phyloP scores from a whole-genome alignment of 2,113 vertebrate genomes.

The Isichthys henryi region DNA sequence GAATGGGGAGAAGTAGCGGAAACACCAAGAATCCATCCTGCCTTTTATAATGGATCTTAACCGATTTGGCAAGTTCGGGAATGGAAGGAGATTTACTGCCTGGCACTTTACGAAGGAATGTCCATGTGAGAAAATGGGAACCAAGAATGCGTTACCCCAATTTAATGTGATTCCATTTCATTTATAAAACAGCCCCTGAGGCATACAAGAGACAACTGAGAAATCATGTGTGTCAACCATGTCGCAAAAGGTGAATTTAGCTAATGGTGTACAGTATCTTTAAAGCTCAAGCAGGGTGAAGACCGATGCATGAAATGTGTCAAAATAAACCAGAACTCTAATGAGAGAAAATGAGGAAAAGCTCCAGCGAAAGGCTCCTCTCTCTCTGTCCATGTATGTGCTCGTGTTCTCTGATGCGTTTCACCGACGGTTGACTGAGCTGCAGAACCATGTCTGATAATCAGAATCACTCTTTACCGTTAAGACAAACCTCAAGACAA shows the following conservation, averaged over 20 bases:
- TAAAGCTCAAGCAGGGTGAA: background rate
- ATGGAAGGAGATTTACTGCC: background rate
- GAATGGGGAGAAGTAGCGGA: background rate
- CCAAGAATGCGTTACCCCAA: background rate
- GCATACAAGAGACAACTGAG: background rate
- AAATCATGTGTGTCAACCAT: background rate
- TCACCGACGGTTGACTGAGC: background rate
- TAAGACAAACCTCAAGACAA: background rate
- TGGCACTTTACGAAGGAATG: background rate
- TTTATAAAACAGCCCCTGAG: background rate
- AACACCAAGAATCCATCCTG: background rate
- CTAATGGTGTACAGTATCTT: background rate
- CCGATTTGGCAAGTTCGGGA: background rate
- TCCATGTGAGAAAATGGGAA: background rate
- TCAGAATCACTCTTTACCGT: background rate
- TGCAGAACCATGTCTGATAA: background rate
- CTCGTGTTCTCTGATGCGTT: background rate
- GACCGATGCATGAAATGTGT: background rate
- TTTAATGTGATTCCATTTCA: background rate
- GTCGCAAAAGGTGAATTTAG: background rate
- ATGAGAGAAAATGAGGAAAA: background rate
- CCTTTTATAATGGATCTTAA: background rate
- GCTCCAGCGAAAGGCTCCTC: background rate
- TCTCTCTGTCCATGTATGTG: background rate
- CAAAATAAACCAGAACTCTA: background rate